These are phyloP conservation scores for Drosophila watanabei DNA, from an alignment of 1,140 invertebrate genomes.

Conservation along the genomic window DNA sequence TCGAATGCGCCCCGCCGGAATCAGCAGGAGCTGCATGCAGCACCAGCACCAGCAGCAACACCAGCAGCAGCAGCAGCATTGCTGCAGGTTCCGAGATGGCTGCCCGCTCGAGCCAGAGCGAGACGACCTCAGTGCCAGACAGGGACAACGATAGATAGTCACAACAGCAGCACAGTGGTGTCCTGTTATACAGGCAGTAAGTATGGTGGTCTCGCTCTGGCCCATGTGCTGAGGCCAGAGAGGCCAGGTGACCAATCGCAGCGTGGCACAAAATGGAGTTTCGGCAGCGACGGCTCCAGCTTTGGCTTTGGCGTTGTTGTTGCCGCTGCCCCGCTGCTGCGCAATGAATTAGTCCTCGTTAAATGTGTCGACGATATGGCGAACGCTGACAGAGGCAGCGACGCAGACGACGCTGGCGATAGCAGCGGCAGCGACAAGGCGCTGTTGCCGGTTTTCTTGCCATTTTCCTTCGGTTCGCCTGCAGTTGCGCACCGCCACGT, in stretches of 20 bases:
- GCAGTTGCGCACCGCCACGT: constrained; percentile 43
- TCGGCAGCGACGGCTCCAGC: constrained; percentile 4
- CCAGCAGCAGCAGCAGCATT: not conserved
- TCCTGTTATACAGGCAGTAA: not conserved
- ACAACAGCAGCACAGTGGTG: not conserved
- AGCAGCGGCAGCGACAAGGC: constrained; percentile 14
- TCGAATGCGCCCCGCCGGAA: constrained; percentile 18
- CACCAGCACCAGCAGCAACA: not conserved
- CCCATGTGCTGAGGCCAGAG: not conserved
- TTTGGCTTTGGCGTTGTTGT: constrained; percentile 16
- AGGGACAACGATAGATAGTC: not conserved
- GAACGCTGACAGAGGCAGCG: constrained; percentile 3
- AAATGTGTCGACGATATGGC: constrained; percentile 69
- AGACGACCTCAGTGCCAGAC: not conserved
- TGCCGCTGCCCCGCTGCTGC: constrained; percentile 57
- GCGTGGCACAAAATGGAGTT: constrained; percentile 64
- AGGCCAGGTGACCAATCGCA: constrained; percentile 49
- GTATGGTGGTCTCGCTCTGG: constrained; percentile 2
- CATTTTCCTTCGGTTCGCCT: constrained; percentile 50
- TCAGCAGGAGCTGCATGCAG: constrained; percentile 1
- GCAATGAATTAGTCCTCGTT: constrained; percentile 84
- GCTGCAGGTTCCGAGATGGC: constrained; percentile 1
- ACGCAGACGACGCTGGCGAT: not conserved
- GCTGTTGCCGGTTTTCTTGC: constrained; percentile 73
- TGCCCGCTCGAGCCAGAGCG: not conserved